phyloP scores from a whole-genome alignment of 1,140 invertebrate genomes.

The Druon quercuslanigerum region DNA sequence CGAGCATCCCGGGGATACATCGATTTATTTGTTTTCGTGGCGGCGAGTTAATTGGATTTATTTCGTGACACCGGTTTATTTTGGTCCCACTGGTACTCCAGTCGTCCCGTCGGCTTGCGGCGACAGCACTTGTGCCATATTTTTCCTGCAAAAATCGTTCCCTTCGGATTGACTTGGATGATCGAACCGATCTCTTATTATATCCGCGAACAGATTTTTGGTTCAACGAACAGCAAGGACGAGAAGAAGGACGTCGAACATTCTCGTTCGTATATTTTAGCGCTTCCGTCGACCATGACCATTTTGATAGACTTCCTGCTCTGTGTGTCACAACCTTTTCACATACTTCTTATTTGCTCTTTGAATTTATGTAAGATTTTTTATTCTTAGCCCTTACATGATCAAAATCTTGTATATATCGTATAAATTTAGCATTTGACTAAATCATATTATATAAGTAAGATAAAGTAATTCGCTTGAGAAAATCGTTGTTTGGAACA shows the following conservation, averaged over 20 bases:
- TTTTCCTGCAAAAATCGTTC: conserved; percentile 55
- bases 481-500: too few relatives aligned
- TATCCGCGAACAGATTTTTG: background rate
- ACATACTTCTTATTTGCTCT: background rate
- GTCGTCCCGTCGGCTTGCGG: background rate
- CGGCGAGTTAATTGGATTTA: conserved; percentile 64
- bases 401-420: too few relatives aligned
- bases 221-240: conserved; percentile 44
- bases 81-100: conserved; percentile 50
- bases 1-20: conserved; percentile 50
- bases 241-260: conserved; percentile 33
- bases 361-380: conserved; percentile 11
- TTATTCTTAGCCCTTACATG: too few relatives aligned
- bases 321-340: background rate
- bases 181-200: conserved; percentile 27
- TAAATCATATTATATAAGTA: too few relatives aligned
- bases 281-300: conserved; percentile 6
- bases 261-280: conserved; percentile 24
- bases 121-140: conserved; percentile 39
- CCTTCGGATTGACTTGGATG: conserved; percentile 35
- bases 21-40: conserved; percentile 65
- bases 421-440: too few relatives aligned
- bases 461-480: too few relatives aligned
- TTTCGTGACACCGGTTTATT: conserved; percentile 57
- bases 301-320: background rate